Base-by-base conservation (phyloP, 2,113 vertebrate species). In the Balaenoptera acutorostrata region DNA sequence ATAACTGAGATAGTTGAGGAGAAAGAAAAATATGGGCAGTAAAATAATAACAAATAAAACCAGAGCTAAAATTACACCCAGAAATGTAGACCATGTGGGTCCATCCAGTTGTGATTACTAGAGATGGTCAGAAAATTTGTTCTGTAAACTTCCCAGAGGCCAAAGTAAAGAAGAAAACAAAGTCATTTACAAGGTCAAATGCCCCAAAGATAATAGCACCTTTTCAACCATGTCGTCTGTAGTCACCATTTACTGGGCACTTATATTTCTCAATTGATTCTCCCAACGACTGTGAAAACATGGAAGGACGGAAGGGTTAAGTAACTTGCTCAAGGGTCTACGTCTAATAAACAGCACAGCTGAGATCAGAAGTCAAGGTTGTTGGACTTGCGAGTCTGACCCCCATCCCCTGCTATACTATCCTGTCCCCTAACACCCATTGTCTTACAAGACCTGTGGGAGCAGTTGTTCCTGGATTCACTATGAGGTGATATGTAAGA, bases 391-490 rank as follows among this genome's bases (percentile, higher is more conserved):
- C 17, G 31, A 59, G 8, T 29, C 63, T 27, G 57, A 39, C 21
- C 20, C 6, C 12, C 6, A 1, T 13, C 6, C 33, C 31, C 8
- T 8, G 0, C 18, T 36, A 0, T 9, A 2, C 29, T 8, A 8
- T 27, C n/a, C 29, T 55, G 18, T 21, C 8, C 6, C 8, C 46
- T 25, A 8, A 33, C 0, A 13, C 4, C 46, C 15, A 23, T 9
- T 61, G 11, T 64, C 15, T 66, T 59, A 33, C 13, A 80, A 20
- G 17, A 57, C n/a, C 21, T 3, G 1, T 0, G 6, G 61, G 15
- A 55, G 25, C 90, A 66, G 11, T 36, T 17, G 31, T 2, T 44
- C 44, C 23, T 3, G 0, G 5, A 49, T 4, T 36, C 57, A 29
- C 23, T 5, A 2, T 41, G 15, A 71, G 1, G 44, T 20, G 44